Base-by-base conservation (phyloP, 2,888 invertebrate genomes). In the Acleris laterana region DNA sequence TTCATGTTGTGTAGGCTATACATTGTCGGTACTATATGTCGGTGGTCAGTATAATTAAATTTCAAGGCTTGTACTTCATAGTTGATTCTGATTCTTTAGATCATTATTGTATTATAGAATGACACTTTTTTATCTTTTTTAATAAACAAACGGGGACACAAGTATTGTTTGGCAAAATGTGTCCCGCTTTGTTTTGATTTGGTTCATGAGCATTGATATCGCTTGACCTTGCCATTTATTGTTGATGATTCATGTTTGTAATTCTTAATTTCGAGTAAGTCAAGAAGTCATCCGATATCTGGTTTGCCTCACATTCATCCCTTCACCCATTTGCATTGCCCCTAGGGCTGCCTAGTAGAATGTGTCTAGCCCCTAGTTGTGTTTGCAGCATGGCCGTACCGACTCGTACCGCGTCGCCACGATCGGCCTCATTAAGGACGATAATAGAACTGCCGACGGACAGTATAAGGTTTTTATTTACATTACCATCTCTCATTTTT, bases 371-470 rank as follows among this genome's bases (percentile, higher is more conserved):
- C 86, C 90, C 87, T 92, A 93, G 93, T 93, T 93, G 88, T 93
- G 88, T 91, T 94, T 95, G 82, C 96, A 97, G 97, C 97, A 97
- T 96, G 97, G 97, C 94, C 96, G 98, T 89, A 95, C 97, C 90
- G 99, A 99, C 95, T 98, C 98, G 90, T 99, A 99, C 95, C 96
- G 99, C 91, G 97, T 97, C 94, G 99, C 99, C 81, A 98, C 98
- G 88, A 96, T 98, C 91, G 96, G 97, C 80, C 94, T 96, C 93
- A 94, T 96, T 93, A 96, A 97, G 94, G 98, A 98, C 93, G 98
- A 98, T 95, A 98, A 98, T 96, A 97, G 96, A 95, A 98, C 98
- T 77, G 97, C 98, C 81, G 97, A 98, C 94, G 98, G 98, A 93
- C 96, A 96, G 95, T 96, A 95, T 89, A 98, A 98, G 97, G 97